These are phyloP conservation scores for Melierax canorus DNA, from an alignment of 2,113 vertebrate species.

Conservation along the genomic window DNA sequence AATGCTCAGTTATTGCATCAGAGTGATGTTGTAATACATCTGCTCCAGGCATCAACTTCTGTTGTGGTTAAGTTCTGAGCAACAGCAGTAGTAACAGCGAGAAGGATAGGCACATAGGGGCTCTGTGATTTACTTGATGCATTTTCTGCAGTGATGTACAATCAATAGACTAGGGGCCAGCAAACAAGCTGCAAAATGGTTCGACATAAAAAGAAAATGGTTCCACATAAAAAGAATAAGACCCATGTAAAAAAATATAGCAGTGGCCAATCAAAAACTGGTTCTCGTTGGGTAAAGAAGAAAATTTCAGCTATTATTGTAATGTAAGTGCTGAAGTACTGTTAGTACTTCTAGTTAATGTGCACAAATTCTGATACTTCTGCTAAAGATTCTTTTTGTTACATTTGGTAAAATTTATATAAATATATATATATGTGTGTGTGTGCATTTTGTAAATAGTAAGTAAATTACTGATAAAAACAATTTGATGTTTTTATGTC, in stretches of 20 bases:
- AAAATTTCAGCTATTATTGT: not conserved
- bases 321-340: slow-evolving; percentile 40
- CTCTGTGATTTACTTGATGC: not conserved
- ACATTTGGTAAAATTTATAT: not conserved
- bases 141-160: not conserved
- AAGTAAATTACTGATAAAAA: not conserved
- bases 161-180: not conserved
- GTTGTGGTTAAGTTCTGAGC: not conserved
- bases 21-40: not conserved
- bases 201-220: not conserved
- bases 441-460: not conserved
- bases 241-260: not conserved
- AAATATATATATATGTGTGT: not conserved
- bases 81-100: not conserved
- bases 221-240: not conserved
- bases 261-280: not conserved
- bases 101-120: not conserved
- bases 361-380: not conserved
- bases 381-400: not conserved
- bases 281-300: not conserved
- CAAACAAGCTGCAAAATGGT: not conserved
- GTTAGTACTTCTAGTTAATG: not conserved
- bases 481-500: not conserved
- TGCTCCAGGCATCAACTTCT: not conserved
- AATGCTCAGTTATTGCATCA: not conserved